Percentiles rank a stretch among this genome's conserved stretches.
Conservation (phyloP, 2,797 vertebrate genomes). For the Phrynocephalus forsythii region DNA sequence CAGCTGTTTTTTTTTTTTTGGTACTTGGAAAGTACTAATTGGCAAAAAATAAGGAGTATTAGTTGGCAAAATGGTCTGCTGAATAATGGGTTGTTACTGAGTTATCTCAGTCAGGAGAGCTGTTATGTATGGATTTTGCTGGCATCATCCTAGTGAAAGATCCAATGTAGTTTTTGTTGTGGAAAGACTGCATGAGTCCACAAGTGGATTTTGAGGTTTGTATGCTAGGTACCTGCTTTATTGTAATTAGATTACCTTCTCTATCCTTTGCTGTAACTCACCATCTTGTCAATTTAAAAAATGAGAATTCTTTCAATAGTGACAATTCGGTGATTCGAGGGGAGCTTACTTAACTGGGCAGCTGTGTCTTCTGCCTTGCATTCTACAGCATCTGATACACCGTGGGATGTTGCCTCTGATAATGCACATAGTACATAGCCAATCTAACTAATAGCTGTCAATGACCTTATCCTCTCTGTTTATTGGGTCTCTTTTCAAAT, state of each 20-base stretch:
- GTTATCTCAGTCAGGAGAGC: not conserved
- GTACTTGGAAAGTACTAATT: not conserved
- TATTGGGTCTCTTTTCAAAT: no score
- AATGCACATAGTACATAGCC: no score
- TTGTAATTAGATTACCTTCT: not conserved
- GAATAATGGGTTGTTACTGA: not conserved
- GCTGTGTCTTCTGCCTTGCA: no score
- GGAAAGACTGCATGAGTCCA: not conserved
- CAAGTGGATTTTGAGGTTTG: not conserved
- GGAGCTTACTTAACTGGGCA: no score
- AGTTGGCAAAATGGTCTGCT: not conserved
- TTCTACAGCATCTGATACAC: no score
- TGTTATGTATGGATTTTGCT: not conserved
- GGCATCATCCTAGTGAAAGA: not conserved
- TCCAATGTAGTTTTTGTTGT: not conserved
- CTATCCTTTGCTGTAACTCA: not conserved
- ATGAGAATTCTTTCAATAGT: no score
- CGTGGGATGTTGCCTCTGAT: no score
- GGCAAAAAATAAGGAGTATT: not conserved
- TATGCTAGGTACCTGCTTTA: not conserved
- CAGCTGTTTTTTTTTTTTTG: not conserved
- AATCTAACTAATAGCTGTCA: no score
- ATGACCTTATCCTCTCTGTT: no score
- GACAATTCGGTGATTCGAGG: no score
- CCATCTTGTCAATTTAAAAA: not conserved